Percentiles rank a stretch among this genome's conserved stretches.
Evolutionary conservation across 2,113 vertebrate genomes (phyloP).

Genomic region (Nycticryphes semicollaris): DNA sequence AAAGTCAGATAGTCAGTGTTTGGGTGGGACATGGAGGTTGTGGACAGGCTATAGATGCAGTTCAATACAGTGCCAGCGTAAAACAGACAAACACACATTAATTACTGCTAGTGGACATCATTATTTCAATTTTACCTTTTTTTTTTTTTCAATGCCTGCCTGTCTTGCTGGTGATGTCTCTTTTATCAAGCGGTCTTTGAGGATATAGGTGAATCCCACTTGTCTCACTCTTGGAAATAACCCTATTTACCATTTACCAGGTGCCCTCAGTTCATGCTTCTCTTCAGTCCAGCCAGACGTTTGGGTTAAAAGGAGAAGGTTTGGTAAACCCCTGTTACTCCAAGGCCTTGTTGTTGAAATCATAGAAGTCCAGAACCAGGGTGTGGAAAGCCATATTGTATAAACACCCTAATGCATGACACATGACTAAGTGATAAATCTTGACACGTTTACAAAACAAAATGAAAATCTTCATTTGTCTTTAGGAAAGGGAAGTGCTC

Average conservation of each 20-base stretch:
- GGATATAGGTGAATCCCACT: background rate
- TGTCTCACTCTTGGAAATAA: background rate
- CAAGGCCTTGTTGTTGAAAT: slow-evolving; percentile 68
- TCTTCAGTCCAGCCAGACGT: background rate
- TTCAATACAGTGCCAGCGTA: background rate
- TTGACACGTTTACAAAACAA: slow-evolving; percentile 82
- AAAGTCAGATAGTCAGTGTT: background rate
- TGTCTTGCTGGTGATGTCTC: background rate
- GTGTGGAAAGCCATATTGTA: slow-evolving; percentile 74
- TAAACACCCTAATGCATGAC: slow-evolving; percentile 80
- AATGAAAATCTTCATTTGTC: slow-evolving; percentile 78
- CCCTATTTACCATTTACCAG: background rate
- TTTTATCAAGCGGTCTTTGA: background rate
- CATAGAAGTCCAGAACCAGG: slow-evolving; percentile 63
- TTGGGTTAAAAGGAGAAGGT: background rate
- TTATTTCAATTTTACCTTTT: background rate
- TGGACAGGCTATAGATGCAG: background rate
- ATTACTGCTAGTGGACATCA: background rate
- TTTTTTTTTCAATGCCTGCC: background rate
- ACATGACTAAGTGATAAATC: slow-evolving; percentile 78
- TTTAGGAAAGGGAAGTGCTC: slow-evolving; percentile 74
- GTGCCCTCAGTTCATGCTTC: background rate
- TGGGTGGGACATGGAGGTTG: background rate
- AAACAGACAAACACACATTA: rapidly evolving
- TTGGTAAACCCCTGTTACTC: slow-evolving; percentile 29